Percentiles rank a stretch among this genome's conserved stretches.
These are phyloP conservation scores for Papilio helenus DNA, from an alignment of 1,140 invertebrate species.

Conservation along the genomic window DNA sequence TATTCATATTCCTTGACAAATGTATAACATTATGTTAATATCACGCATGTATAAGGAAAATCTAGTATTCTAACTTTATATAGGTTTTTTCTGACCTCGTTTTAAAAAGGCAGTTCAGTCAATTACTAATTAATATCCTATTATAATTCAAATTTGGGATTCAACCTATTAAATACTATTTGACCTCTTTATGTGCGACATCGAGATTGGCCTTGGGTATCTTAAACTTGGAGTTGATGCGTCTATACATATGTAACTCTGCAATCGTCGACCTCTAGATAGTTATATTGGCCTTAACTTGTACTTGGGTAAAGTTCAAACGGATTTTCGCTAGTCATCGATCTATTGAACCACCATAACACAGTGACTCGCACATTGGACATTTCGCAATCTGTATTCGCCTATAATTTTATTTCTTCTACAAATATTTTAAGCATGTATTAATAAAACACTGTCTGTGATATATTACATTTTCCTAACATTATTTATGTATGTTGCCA, in stretches of 20 bases:
- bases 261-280: slow-evolving; percentile 4
- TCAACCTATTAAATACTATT: not conserved
- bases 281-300: slow-evolving; percentile 21
- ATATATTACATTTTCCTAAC: slow-evolving; percentile 24
- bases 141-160: slow-evolving; percentile 1
- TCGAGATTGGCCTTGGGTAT: not conserved
- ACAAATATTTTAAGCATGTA: not conserved
- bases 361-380: not conserved
- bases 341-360: slow-evolving; percentile 5
- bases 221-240: not conserved
- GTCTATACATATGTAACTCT: not conserved
- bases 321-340: slow-evolving; percentile 4
- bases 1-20: no score
- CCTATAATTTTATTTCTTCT: not conserved
- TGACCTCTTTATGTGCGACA: not conserved
- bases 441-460: slow-evolving; percentile 7
- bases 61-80: not conserved
- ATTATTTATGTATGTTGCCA: slow-evolving; percentile 4
- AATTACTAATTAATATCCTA: not conserved
- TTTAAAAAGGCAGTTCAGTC: not conserved
- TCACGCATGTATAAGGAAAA: not conserved
- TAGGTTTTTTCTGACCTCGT: not conserved
- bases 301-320: slow-evolving; percentile 19
- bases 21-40: no score
- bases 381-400: not conserved